Evolutionary conservation across 2,888 invertebrate genomes (phyloP), one percentile per base, ranked within the genome.

Genomic region (Hyposoter didymator): DNA sequence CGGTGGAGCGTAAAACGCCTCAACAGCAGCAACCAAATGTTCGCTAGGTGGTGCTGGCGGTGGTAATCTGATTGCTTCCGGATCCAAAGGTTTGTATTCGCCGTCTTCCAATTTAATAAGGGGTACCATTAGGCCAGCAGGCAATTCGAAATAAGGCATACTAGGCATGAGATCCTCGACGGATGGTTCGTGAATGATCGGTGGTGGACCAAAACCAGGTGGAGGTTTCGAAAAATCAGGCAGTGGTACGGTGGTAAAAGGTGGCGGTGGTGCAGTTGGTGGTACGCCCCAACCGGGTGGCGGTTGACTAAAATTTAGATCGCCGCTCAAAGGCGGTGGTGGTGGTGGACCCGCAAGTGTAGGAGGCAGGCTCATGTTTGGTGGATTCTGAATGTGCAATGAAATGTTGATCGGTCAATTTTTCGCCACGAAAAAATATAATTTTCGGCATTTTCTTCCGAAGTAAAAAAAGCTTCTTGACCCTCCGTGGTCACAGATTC

Each of bases 101-200:
- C 97, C 97, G 91, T 99, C 99, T 94, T 98, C 98, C 89, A 98
- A 94, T 95, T 97, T 97, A 84, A 99, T 97, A 17, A 99, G 95
- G n/a, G 99, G 98, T 82, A 99, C 99, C 97, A 99, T 99, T 28
- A 99, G 95, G 66, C 99, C 99, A 79, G 99, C 99, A 2, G 99
- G 99, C 87, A 99, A 95, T 93, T 99, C 99, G 93, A 97, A 99
- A 94, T 99, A 99, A 73, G 99, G 99, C 90, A 98, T 97, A 39
- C 97, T 97, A 39, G 99, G 99, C 94, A 98, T 96, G 88, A 98
- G 94, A 86, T 98, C 97, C 90, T 97, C 97, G 75, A 95, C 94
- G 92, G 94, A 95, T 92, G 89, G 95, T 92, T 93, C 93, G 49
- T 89, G 94, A 35, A 93, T 91, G 72, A 92, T 92, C 0, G 94